Evolutionary conservation across 2,888 invertebrate genomes (phyloP), one percentile per base, ranked within the genome.

Genomic region (Tetragonisca angustula): DNA sequence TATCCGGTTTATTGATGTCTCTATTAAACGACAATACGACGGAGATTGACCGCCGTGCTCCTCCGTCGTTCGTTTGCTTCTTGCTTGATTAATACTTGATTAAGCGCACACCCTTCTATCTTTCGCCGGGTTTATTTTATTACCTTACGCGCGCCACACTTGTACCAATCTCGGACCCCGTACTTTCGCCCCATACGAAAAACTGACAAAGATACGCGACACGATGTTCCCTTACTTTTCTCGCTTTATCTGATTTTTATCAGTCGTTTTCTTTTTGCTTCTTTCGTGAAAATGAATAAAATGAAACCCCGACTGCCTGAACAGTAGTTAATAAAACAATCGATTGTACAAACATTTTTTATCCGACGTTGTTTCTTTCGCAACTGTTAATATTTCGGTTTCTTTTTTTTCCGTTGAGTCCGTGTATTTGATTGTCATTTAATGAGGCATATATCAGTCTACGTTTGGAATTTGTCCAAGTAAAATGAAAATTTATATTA

Each of bases 31-130:
- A 80, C 73, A 65, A 69, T 70, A 50, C 49, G 56, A 52, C 62
- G 52, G 67, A 76, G 81, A 81, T 81, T 81, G 69, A 54, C 27
- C 73, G n/a, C 13, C n/a, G 27, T 36, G 43, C 43, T 24, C 24
- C 61, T 21, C 15, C 43, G 50, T 9, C 43, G 50, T 15, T 50
- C 54, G 67, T 21, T 75, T 62, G 4, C 24, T 76, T 61, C 81
- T 76, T 62, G 32, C 32, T 74, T 67, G 76, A 81, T 84, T 84
- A 81, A 81, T 74, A 54, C 79, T 77, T 71, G 81, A 87, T 87
- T 87, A 85, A 79, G 27, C 79, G 76, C 36, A 56, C 81, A 87
- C 87, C 85, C 62, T 74, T 69, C 59, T 72, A 49, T 61, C 76
- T 69, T 67, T 54, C 61, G 15, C n/a, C 49, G n/a, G 24, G 70